Evolutionary conservation across 2,888 invertebrate genomes (phyloP).

Genomic region (Drosophila nr. medialis): DNA sequence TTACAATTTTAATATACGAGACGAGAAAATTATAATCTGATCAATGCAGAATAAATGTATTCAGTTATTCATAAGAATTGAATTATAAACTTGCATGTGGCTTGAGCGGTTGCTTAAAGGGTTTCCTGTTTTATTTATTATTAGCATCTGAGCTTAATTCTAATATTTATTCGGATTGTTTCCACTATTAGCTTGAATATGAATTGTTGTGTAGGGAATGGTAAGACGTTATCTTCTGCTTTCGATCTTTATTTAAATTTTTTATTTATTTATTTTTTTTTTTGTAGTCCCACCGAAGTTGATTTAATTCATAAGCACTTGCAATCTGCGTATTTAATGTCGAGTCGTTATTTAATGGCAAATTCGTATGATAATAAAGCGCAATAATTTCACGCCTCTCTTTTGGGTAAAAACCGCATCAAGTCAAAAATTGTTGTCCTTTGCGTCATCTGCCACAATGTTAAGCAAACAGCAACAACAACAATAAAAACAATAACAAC

Average conservation of each 20-base stretch:
- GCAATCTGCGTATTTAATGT: slow-evolving; percentile 15
- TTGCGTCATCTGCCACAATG: slow-evolving; percentile 73
- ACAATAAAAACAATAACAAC: slow-evolving; percentile 22
- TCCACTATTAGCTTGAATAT: background rate
- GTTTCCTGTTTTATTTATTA: background rate
- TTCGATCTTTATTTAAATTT: background rate
- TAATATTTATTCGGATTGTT: background rate
- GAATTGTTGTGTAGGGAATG: background rate
- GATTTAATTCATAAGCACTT: slow-evolving; percentile 23
- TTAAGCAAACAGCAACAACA: slow-evolving; percentile 68
- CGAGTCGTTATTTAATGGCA: slow-evolving; percentile 10
- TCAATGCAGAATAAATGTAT: background rate
- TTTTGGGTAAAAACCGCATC: slow-evolving; percentile 25
- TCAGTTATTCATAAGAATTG: background rate
- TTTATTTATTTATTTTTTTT: slow-evolving; percentile 9
- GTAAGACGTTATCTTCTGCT: background rate
- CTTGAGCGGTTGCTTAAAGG: background rate
- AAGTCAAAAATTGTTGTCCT: slow-evolving; percentile 64
- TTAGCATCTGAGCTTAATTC: background rate
- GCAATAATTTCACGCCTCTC: slow-evolving; percentile 24
- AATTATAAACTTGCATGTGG: background rate
- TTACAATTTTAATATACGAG: background rate
- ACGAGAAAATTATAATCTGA: background rate
- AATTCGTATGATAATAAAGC: slow-evolving; percentile 23
- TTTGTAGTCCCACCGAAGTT: background rate